Evolutionary conservation across 2,797 vertebrate species (phyloP).

Genomic region (Pangasius larnaudii): DNA sequence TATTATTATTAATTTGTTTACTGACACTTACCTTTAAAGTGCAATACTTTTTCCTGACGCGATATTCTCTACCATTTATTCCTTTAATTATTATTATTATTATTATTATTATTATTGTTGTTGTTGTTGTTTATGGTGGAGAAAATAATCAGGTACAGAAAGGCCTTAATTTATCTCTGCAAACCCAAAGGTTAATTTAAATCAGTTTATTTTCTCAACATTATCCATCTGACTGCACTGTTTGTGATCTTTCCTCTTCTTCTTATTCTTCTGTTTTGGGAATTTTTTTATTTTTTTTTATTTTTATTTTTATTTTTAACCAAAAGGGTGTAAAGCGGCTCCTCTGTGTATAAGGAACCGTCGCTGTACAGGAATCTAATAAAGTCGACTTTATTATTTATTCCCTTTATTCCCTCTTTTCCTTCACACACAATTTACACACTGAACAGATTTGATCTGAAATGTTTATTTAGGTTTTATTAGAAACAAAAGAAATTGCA

Average conservation of each 20-base stretch:
- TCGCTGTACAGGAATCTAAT: slow-evolving; percentile 12
- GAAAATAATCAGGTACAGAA: background rate
- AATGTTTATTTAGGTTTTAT: slow-evolving; percentile 77
- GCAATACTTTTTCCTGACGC: slow-evolving; percentile 1
- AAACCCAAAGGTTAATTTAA: background rate
- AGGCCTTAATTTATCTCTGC: background rate
- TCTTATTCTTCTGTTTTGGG: background rate
- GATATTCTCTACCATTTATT: background rate
- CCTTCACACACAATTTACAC: background rate
- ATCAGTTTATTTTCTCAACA: background rate
- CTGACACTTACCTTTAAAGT: background rate
- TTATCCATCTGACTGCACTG: background rate
- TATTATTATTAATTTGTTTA: background rate
- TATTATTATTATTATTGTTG: background rate
- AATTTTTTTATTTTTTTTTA: background rate
- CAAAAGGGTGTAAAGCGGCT: background rate
- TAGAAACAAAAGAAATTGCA: slow-evolving; percentile 64
- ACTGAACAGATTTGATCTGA: slow-evolving; percentile 51
- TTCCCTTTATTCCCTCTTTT: background rate
- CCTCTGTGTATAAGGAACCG: background rate
- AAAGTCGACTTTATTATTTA: slow-evolving; percentile 8
- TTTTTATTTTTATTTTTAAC: slow-evolving; percentile 8
- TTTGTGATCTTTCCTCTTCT: background rate
- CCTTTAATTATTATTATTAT: background rate
- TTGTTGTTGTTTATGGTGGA: background rate